These are phyloP conservation scores for Gorsachius magnificus DNA, from an alignment of 2,797 vertebrate species.

Conservation along the genomic window DNA sequence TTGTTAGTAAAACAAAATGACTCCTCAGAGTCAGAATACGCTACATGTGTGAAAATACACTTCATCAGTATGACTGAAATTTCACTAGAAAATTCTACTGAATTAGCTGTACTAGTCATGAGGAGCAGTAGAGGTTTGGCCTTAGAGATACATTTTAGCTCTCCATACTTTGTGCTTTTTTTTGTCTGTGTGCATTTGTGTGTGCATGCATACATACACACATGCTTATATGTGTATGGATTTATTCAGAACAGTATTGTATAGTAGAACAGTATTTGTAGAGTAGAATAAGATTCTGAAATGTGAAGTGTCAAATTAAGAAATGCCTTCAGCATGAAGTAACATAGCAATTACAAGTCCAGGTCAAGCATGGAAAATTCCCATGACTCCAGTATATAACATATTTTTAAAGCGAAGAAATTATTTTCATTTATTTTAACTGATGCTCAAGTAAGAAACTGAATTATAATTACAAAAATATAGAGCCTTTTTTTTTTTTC, in stretches of 20 bases:
- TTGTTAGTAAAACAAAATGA: neutral
- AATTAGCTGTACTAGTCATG: neutral
- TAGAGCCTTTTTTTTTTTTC: rapidly evolving
- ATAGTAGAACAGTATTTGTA: no score
- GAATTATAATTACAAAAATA: neutral
- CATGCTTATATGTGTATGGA: no score
- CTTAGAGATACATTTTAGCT: neutral
- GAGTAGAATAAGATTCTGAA: neutral
- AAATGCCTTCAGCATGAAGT: neutral
- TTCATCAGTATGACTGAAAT: neutral
- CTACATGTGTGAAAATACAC: neutral
- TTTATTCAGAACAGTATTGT: neutral
- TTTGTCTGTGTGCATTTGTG: neutral
- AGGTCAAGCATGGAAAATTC: neutral
- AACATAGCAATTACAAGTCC: neutral
- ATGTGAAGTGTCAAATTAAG: neutral
- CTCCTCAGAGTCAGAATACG: neutral
- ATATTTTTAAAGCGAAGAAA: neutral
- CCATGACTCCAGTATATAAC: neutral
- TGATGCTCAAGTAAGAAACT: neutral
- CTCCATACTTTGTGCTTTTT: rapidly evolving
- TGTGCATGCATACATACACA: no score
- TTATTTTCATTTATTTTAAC: neutral
- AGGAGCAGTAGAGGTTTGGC: neutral
- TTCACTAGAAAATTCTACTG: neutral